Base-by-base conservation (phyloP, 1,140 invertebrate species). In the Caenorhabditis remanei region DNA sequence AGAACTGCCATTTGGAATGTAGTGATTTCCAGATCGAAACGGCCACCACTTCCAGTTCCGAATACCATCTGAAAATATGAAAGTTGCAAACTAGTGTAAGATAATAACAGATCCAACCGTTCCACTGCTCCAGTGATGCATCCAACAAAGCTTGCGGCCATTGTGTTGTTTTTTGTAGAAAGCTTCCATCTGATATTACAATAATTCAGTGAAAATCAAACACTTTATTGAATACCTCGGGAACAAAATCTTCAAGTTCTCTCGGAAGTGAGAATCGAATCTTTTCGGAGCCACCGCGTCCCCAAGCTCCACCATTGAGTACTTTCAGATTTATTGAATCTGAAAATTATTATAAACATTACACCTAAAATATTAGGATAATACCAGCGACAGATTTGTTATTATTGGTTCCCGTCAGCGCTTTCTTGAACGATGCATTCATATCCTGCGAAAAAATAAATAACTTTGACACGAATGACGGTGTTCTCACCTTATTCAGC, bases 1-100 rank as follows among this genome's bases (percentile, higher is more conserved):
- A 99, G 94, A n/a, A 99, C 97, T 85, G 97, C 97, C 97, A 99
- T 98, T 95, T 99, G 98, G 93, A 99, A 99, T 41, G 98, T 99
- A 9, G 98, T 99, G 4, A 99, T 97, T 93, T 99, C 98, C 87
- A 99, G 94, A 94, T 99, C 98, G 94, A 97, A 99, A 90, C 96
- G 95, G 13, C 98, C 97, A 63, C 83, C 48, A 21, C 96, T 95
- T 93, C n/a, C 50, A 19, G 98, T 99, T 4, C 95, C 95, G 94
- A 99, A 99, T 63, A 96, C 98, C 89, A 99, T 97, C 95, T 96
- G 92, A 86, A 91, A 21, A 21, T 24, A 11, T 63, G 11, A 63
- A 63, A 0, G 32, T 13, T 32, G 11, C 50, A 53, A 63, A 4
- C 32, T 4, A 2, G 5, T 65, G 3, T 32, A 19, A 32, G 32